These are phyloP conservation scores for Epistrophe eligans DNA, from an alignment of 2,888 invertebrate species.

Conservation along the genomic window DNA sequence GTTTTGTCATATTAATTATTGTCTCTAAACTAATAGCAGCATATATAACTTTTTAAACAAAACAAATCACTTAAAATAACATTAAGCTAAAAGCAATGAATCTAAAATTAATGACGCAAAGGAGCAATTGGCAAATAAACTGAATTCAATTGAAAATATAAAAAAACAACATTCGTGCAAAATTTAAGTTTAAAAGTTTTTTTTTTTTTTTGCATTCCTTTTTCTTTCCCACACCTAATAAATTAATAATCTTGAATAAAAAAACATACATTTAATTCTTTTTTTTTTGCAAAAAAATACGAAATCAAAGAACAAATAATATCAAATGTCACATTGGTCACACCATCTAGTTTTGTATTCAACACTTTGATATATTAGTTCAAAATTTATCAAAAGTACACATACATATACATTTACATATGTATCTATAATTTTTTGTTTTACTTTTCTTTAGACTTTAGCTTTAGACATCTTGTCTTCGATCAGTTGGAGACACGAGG, in stretches of 20 bases:
- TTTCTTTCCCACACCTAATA: constrained; percentile 13
- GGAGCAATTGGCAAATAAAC: background rate
- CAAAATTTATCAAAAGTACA: background rate
- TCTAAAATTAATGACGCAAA: constrained; percentile 5
- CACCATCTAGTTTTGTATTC: background rate
- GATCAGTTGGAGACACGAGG: constrained; percentile 51
- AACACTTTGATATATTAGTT: background rate
- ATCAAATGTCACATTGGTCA: background rate
- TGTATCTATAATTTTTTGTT: background rate
- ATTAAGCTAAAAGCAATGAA: constrained; percentile 1
- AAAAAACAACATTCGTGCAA: background rate
- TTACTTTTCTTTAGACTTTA: constrained; percentile 40
- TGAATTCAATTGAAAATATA: constrained; percentile 9
- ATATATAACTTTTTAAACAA: background rate
- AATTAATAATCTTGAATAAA: background rate
- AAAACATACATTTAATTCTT: no score
- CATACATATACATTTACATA: no score
- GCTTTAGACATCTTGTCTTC: constrained; percentile 60
- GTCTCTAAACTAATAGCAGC: background rate
- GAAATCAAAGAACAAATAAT: background rate
- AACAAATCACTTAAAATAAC: constrained; percentile 10
- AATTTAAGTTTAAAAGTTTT: background rate
- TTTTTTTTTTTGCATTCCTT: background rate
- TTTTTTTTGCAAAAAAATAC: background rate
- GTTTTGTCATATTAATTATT: background rate